A percentile compares a stretch with the other conserved stretches of the same genome.
Conservation (phyloP, 2,797 vertebrate species). For the Zenarchopterus dispar region DNA sequence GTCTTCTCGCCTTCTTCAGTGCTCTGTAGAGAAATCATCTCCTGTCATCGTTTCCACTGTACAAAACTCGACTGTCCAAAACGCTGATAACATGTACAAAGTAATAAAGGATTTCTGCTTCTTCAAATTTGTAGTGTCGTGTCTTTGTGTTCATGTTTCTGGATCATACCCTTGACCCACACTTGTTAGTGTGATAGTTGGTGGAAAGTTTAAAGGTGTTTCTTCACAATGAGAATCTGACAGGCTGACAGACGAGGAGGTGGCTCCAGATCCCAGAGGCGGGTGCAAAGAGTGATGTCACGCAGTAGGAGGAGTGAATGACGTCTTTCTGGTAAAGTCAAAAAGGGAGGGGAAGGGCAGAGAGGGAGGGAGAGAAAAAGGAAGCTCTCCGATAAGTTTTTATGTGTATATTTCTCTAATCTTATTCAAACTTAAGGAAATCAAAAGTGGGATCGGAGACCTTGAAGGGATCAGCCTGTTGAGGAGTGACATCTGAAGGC, state of each 20-base stretch:
- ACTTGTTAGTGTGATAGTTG: not conserved
- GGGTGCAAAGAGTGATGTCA: constrained; percentile 65
- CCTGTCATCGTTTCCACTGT: constrained; percentile 8
- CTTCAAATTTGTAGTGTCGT: constrained; percentile 14
- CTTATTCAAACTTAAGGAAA: constrained; percentile 62
- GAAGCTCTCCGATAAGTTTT: constrained; percentile 78
- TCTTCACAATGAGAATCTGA: constrained; percentile 3
- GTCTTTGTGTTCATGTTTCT: constrained; percentile 24
- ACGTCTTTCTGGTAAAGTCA: constrained; percentile 66
- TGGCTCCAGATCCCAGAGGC: constrained; percentile 55
- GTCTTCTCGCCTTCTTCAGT: constrained; percentile 81
- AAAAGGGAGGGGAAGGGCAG: constrained; percentile 77
- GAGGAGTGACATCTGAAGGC: constrained; percentile 41
- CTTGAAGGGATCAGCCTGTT: constrained; percentile 22
- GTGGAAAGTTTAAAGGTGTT: constrained; percentile 4
- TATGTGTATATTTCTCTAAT: constrained; percentile 68
- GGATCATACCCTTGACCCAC: not conserved
- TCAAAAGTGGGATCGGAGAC: constrained; percentile 29
- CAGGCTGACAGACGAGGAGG: constrained; percentile 26
- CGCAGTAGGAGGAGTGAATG: constrained; percentile 70
- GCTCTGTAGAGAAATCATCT: constrained; percentile 64
- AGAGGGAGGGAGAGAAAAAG: constrained; percentile 73
- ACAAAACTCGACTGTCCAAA: constrained; percentile 11
- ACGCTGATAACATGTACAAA: constrained; percentile 19
- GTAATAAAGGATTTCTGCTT: constrained; percentile 62